Evolutionary conservation across 2,113 vertebrate genomes (phyloP).

Genomic region (Polypterus senegalus): DNA sequence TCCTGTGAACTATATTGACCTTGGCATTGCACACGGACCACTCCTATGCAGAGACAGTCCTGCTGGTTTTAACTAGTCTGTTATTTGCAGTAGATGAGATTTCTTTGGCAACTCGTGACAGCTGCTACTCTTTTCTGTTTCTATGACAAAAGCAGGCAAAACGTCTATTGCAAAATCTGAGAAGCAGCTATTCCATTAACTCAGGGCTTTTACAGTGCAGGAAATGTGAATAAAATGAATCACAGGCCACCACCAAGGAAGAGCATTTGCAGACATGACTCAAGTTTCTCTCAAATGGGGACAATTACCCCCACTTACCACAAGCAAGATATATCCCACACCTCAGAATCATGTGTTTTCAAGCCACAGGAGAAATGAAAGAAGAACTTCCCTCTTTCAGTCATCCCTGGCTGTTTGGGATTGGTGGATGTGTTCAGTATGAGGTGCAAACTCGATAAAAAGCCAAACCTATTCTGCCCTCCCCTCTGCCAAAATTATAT

Average conservation of each 20-base stretch:
- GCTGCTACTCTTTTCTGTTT: no score
- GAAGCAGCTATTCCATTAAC: background rate
- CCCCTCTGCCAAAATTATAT: no score
- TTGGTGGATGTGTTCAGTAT: constrained; percentile 8
- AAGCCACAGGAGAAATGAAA: constrained; percentile 30
- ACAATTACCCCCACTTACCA: background rate
- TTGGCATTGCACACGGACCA: no score
- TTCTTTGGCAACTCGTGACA: no score
- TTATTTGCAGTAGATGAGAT: no score
- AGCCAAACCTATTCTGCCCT: no score
- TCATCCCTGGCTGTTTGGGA: constrained; percentile 19
- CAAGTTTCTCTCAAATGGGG: constrained; percentile 7
- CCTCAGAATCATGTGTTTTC: constrained; percentile 14
- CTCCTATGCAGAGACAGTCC: no score
- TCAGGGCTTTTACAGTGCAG: background rate
- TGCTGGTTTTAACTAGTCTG: no score
- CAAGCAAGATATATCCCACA: background rate
- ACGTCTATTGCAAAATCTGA: background rate
- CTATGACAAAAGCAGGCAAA: no score
- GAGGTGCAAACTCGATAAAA: no score
- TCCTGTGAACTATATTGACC: no score
- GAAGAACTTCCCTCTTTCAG: constrained; percentile 20
- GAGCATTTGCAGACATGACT: constrained; percentile 2
- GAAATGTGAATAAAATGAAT: background rate
- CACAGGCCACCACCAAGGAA: background rate